A percentile compares a stretch with the other conserved stretches of the same genome.
Conservation (phyloP, 1,140 invertebrate genomes). For the Drosophila busckii region DNA sequence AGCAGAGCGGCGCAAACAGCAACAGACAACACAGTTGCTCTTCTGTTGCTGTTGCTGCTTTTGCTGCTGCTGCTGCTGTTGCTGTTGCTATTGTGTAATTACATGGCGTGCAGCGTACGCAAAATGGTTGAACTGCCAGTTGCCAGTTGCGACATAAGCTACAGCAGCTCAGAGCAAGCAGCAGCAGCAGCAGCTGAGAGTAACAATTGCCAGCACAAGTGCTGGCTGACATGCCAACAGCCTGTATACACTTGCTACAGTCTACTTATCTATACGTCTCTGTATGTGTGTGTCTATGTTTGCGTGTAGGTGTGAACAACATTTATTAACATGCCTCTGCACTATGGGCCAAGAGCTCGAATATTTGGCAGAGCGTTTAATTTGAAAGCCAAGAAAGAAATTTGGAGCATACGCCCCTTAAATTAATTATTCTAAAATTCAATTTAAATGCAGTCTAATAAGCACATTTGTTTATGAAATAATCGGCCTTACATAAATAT, state of each 20-base stretch:
- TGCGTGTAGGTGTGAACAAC: constrained; percentile 59
- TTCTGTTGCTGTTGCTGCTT: constrained; percentile 7
- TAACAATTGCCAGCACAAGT: constrained; percentile 36
- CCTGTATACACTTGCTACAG: too few species aligned
- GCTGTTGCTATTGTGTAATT: constrained; percentile 60
- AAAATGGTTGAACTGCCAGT: constrained; percentile 64
- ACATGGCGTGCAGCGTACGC: constrained; percentile 62
- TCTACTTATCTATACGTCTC: constrained; percentile 34
- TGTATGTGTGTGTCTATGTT: constrained; percentile 11
- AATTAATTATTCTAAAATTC: too few species aligned
- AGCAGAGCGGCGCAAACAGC: constrained; percentile 7
- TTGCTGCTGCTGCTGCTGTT: constrained; percentile 8
- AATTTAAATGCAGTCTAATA: too few species aligned
- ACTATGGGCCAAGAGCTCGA: too few species aligned
- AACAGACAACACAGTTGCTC: background rate
- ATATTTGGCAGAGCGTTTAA: too few species aligned
- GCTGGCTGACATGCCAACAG: constrained; percentile 69
- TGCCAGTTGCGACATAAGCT: constrained; percentile 26
- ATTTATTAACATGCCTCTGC: constrained; percentile 77
- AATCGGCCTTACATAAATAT: too few species aligned
- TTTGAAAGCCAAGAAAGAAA: too few species aligned
- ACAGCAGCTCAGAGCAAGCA: constrained; percentile 4
- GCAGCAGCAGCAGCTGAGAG: constrained; percentile 17
- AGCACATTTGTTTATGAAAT: too few species aligned
- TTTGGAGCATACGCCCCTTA: too few species aligned